Percentiles rank a stretch among this genome's conserved stretches.
These are phyloP conservation scores for Festucalex cinctus DNA, from an alignment of 2,113 vertebrate species.

Conservation along the genomic window DNA sequence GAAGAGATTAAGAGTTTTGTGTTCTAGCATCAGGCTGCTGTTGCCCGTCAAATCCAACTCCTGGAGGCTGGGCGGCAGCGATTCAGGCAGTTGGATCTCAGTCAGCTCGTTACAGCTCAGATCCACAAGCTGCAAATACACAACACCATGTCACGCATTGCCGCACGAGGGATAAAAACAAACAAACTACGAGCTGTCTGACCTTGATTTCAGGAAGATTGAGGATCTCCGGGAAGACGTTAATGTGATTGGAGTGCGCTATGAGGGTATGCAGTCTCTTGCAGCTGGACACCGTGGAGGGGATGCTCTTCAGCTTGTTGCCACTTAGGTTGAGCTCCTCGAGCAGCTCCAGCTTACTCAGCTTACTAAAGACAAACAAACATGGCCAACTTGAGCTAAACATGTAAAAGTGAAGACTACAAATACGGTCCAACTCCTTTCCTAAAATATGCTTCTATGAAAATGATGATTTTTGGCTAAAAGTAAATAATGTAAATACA, in stretches of 20 bases:
- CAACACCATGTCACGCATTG: not conserved
- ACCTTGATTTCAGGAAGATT: conserved; percentile 94
- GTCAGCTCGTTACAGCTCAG: conserved; percentile 93
- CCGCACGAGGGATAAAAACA: not conserved
- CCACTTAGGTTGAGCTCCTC: conserved; percentile 95
- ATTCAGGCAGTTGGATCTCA: conserved; percentile 89
- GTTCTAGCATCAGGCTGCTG: conserved; percentile 86
- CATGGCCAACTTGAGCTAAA: not conserved
- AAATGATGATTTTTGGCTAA: too few species aligned
- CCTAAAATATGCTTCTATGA: too few species aligned
- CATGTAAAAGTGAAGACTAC: not conserved
- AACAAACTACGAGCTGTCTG: conserved; percentile 24
- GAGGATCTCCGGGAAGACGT: conserved; percentile 91
- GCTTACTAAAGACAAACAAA: conserved; percentile 75
- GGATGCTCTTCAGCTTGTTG: conserved; percentile 92
- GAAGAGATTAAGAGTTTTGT: conserved; percentile 91
- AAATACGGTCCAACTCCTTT: too few species aligned
- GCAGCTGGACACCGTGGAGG: conserved; percentile 92
- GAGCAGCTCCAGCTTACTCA: conserved; percentile 88
- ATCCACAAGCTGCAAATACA: conserved; percentile 81
- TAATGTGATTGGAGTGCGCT: conserved; percentile 91
- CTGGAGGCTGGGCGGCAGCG: conserved; percentile 82
- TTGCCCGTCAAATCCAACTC: conserved; percentile 93
- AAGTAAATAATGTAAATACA: too few species aligned
- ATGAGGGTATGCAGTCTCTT: conserved; percentile 89